These are phyloP conservation scores for Nineta flava DNA, from an alignment of 2,888 invertebrate genomes.

Conservation along the genomic window DNA sequence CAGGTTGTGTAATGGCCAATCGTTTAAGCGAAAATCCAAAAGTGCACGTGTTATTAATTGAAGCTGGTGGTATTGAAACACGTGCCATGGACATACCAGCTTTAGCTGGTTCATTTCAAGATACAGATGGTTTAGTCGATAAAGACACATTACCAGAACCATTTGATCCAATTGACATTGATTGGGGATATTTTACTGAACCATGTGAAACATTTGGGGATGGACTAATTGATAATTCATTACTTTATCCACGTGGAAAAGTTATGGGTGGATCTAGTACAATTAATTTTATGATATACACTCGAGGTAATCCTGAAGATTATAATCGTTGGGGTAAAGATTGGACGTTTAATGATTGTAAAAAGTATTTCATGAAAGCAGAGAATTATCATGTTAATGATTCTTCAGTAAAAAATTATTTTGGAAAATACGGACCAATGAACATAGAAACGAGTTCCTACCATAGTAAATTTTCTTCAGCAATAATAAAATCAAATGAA, in stretches of 20 bases:
- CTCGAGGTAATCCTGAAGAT: slow-evolving; percentile 51
- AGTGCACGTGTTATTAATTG: slow-evolving; percentile 33
- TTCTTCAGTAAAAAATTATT: slow-evolving; percentile 35
- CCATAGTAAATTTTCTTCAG: slow-evolving; percentile 27
- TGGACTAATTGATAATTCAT: slow-evolving; percentile 19
- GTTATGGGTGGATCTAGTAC: slow-evolving; percentile 70
- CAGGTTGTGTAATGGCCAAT: slow-evolving; percentile 34
- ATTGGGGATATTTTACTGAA: slow-evolving; percentile 39
- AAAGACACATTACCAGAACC: no score
- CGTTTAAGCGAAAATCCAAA: slow-evolving; percentile 28
- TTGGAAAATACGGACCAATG: slow-evolving; percentile 36
- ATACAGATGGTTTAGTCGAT: slow-evolving; percentile 19
- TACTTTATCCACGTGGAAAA: slow-evolving; percentile 40
- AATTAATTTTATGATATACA: slow-evolving; percentile 69
- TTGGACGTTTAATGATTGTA: slow-evolving; percentile 55
- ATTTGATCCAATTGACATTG: slow-evolving; percentile 25
- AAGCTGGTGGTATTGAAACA: slow-evolving; percentile 37
- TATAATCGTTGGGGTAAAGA: slow-evolving; percentile 54
- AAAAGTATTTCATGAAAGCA: slow-evolving; percentile 63
- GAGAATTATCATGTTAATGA: slow-evolving; percentile 41
- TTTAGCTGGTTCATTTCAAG: slow-evolving; percentile 43
- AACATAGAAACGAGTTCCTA: slow-evolving; percentile 37
- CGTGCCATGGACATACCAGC: slow-evolving; percentile 50
- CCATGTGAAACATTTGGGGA: slow-evolving; percentile 26
- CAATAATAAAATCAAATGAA: slow-evolving; percentile 43